These are phyloP conservation scores for Stegodyphus mimosarum DNA, from an alignment of 1,140 invertebrate genomes.

Conservation along the genomic window DNA sequence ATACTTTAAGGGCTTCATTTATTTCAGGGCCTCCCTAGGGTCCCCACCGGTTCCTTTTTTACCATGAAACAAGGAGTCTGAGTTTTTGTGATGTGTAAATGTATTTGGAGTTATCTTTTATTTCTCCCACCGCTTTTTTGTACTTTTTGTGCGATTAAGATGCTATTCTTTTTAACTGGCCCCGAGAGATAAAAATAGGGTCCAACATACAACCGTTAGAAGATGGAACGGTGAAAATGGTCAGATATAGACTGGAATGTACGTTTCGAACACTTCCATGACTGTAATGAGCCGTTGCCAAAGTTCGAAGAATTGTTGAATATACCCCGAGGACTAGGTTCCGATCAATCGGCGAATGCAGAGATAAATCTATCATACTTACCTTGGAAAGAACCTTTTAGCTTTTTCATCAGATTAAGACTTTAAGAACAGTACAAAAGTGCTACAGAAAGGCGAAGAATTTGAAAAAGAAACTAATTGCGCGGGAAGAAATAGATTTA, in stretches of 20 bases:
- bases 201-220: background rate
- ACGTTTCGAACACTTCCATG: background rate
- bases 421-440: too few species aligned
- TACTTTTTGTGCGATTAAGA: conserved; percentile 30
- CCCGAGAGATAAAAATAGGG: conserved; percentile 1
- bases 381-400: background rate
- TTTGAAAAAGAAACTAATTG: background rate
- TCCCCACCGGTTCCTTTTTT: background rate
- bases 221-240: background rate
- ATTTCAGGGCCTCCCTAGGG: conserved; percentile 29
- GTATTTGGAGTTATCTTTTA: conserved; percentile 24
- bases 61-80: background rate
- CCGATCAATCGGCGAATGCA: background rate
- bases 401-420: too few species aligned
- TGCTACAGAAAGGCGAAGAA: background rate
- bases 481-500: background rate
- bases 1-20: conserved; percentile 25
- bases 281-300: conserved; percentile 32
- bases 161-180: conserved; percentile 28
- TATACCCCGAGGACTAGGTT: background rate
- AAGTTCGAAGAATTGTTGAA: background rate
- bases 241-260: background rate
- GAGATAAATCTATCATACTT: background rate
- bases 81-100: conserved; percentile 29
- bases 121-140: background rate